Evolutionary conservation across 2,113 vertebrate species (phyloP), one percentile per base, ranked within the genome.

Genomic region (Leiothrix lutea): DNA sequence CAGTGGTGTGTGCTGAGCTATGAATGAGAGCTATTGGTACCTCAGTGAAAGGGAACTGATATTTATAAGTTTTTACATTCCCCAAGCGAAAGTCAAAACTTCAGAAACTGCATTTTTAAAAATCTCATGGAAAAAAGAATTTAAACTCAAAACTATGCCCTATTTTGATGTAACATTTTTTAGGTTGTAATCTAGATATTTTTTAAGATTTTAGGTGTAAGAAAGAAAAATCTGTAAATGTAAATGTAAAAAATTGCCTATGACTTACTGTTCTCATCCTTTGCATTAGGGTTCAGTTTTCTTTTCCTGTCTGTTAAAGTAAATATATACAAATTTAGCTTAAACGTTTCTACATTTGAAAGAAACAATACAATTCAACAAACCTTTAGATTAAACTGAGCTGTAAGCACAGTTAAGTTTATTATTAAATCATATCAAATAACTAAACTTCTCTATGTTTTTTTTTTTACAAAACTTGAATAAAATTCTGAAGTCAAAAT

Each of bases 181-280:
- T 54, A 33, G n/a, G 8, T 60, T 80, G 12, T 48, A 45, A 26
- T 69, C 38, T 75, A 35, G 8, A 28, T 56, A 28, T 65, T 86
- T 86, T 81, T 38, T 33, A 54, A 23, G 3, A 44, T 57, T 54
- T 50, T 64, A 56, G 11, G 24, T 50, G 5, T 45, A 81, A 69
- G 48, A 67, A 74, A 70, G 9, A 40, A 84, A 95, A 92, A 61
- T 26, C 23, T 42, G 6, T 40, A 71, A 84, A 35, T 50, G 31
- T 67, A 67, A 36, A 86, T 58, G 50, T 31, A 0, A 61, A 71
- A 88, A 79, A 73, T 16, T 9, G 4, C 11, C 14, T 19, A 8
- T 66, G 40, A 96, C 92, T 96, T 96, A 97, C 92, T 44, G 14
- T 88, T 73, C 15, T 93, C 54, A 42, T 94, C 84, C 64, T 94